Evolutionary conservation across 2,888 invertebrate genomes (phyloP).

Genomic region (Amiota minor): DNA sequence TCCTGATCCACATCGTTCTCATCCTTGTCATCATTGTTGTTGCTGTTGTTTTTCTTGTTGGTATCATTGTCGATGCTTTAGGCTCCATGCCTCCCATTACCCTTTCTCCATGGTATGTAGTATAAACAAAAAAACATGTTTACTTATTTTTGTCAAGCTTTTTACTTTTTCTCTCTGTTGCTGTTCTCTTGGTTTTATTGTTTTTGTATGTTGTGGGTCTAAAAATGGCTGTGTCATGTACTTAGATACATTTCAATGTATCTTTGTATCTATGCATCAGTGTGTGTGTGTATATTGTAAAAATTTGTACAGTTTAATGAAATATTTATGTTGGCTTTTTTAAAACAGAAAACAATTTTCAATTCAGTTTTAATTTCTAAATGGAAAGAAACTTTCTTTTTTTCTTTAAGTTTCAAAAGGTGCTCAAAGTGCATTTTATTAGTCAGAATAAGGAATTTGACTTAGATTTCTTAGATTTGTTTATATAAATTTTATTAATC

Average conservation of each 20-base stretch:
- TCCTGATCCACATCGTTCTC: no score
- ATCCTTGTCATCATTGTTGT: not conserved
- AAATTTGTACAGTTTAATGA: conserved; percentile 1
- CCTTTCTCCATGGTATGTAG: not conserved
- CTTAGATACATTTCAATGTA: not conserved
- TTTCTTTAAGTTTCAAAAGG: no score
- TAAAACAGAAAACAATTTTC: no score
- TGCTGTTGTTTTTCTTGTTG: conserved; percentile 19
- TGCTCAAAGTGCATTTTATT: no score
- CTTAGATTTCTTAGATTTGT: no score
- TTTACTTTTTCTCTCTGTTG: not conserved
- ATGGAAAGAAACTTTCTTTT: no score
- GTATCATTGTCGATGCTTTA: conserved; percentile 39
- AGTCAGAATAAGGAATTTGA: no score
- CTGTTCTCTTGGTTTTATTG: not conserved
- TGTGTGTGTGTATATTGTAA: not conserved
- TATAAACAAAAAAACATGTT: conserved; percentile 16
- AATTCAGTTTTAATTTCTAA: no score
- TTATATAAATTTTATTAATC: no score
- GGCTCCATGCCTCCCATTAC: not conserved
- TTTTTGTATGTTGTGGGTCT: not conserved
- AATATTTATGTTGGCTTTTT: conserved; percentile 27
- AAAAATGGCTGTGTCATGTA: not conserved
- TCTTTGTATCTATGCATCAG: not conserved
- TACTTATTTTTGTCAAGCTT: conserved; percentile 10